Conservation (phyloP, 2,888 invertebrate genomes). For the Neoascia interrupta region DNA sequence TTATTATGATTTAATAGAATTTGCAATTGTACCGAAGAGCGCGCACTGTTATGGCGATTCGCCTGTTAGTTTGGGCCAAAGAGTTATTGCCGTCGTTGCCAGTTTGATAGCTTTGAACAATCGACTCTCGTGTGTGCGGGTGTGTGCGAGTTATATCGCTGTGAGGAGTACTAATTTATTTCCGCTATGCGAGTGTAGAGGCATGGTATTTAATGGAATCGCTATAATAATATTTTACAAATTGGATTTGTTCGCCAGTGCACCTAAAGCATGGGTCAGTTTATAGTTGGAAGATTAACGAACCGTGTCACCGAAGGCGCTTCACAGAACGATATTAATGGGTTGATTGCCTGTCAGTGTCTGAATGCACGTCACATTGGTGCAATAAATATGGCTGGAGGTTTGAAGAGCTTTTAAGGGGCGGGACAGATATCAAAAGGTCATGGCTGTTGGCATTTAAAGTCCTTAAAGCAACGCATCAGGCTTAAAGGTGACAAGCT, state of each 20-base stretch:
- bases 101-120: slow-evolving; percentile 32
- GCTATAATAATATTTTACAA: slow-evolving; percentile 51
- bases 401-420: no score
- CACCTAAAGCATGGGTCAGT: slow-evolving; percentile 37
- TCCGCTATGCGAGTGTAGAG: slow-evolving; percentile 7
- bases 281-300: no score
- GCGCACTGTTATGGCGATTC: slow-evolving; percentile 14
- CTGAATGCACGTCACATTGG: no score
- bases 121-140: no score
- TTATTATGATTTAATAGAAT: slow-evolving; percentile 69
- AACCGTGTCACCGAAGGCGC: no score
- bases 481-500: no score
- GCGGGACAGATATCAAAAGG: no score
- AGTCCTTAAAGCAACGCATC: no score
- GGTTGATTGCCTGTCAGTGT: no score
- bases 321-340: no score
- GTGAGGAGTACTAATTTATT: slow-evolving; percentile 51
- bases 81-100: slow-evolving; percentile 50
- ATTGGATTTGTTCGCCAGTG: slow-evolving; percentile 47
- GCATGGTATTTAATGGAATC: slow-evolving; percentile 39
- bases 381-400: no score
- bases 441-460: no score
- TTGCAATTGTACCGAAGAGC: slow-evolving; percentile 30
- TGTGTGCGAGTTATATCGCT: slow-evolving; percentile 20
- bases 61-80: slow-evolving; percentile 29